Base-by-base conservation (phyloP, 1,140 invertebrate genomes). In the Drosophila lowei region DNA sequence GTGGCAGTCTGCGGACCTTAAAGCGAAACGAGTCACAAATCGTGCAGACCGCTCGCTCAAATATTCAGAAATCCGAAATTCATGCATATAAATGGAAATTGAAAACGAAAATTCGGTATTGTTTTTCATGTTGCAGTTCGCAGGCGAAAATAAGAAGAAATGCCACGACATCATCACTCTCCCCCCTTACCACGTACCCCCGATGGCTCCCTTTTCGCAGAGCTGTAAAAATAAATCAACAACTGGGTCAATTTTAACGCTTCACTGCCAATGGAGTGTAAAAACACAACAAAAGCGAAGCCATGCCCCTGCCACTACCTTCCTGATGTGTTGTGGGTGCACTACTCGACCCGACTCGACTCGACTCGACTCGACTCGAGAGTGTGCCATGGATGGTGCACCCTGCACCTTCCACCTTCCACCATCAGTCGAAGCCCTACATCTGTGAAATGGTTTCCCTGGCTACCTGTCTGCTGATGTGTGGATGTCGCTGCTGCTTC, bases 231-330 rank as follows among this genome's bases (percentile, higher is more conserved):
- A 85, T 65, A 88, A 76, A 68, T 68, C 62, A 68, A 44, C 68
- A 86, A 85, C 67, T 89, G 47, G 83, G 75, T 88, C 84, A 88
- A 88, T 84, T 79, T 89, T 66, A 59, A 84, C 76, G 84, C 84
- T 79, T 74, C 66, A 89, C 56, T 79, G 72, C 59, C 77, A 85
- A 85, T 83, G 59, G 57, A 74, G 63, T 73, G 72, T 62, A 55
- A 85, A 66, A 57, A 57, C 21, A 25, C 38, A 50, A 60, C 50
- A 59, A 58, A 41, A 49, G 68, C 65, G 56, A 67, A 68, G 62
- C 62, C 30, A 34, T 46, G 5, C 23, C 42, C 34, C 30, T 46
- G 57, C 34, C 55, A 55, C 70, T 72, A 57, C 66, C 72, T 61
- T 30, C 30, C 8, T 30, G 8, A 30, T 30, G 30, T 9, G 8